Conservation (phyloP, 1,140 invertebrate genomes). For the Atta cephalotes region DNA sequence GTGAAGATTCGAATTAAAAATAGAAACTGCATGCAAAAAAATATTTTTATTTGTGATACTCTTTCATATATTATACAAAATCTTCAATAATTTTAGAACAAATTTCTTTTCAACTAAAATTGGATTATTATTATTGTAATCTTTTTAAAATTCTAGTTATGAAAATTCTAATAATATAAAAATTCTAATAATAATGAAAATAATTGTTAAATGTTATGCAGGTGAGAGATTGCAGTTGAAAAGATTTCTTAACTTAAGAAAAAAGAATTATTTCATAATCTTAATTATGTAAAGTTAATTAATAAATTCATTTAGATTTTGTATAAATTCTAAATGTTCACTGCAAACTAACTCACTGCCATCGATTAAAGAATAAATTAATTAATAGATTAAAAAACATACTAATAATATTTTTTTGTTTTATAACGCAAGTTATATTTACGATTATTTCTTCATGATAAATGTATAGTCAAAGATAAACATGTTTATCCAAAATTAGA, state of each 20-base stretch:
- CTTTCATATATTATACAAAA: not conserved
- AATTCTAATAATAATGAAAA: not conserved
- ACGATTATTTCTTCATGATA: not conserved
- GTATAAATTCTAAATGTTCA: not conserved
- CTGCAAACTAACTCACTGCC: not conserved
- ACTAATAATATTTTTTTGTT: not conserved
- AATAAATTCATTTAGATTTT: not conserved
- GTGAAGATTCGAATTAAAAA: not conserved
- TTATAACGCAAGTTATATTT: not conserved
- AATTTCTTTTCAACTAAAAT: constrained; percentile 10
- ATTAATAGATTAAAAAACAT: constrained; percentile 11
- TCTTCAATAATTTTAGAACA: not conserved
- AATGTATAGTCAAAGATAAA: not conserved
- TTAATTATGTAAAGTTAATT: not conserved
- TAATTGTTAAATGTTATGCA: not conserved
- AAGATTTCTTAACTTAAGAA: not conserved
- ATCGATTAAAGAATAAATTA: not conserved
- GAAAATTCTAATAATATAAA: not conserved
- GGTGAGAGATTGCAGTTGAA: not conserved
- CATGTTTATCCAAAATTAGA: not conserved
- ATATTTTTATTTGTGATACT: not conserved
- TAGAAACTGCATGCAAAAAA: not conserved
- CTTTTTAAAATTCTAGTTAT: not conserved
- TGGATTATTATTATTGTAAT: not conserved
- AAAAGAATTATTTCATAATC: not conserved